Evolutionary conservation across 2,113 vertebrate species (phyloP).

Genomic region (Condylura cristata): DNA sequence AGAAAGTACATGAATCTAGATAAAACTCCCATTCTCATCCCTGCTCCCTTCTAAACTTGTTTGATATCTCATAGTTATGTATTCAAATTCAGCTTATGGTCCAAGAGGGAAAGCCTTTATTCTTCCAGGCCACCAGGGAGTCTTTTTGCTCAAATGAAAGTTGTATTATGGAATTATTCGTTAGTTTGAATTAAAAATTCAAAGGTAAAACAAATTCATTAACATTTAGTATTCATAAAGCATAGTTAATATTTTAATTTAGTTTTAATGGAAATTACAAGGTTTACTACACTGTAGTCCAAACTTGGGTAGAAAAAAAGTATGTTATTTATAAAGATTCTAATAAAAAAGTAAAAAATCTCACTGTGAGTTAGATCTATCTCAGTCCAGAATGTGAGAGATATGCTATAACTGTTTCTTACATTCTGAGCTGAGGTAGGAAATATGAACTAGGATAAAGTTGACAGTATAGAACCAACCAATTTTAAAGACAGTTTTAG

Average conservation of each 20-base stretch:
- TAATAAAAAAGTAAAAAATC: not conserved
- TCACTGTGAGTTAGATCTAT: not conserved
- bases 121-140: not conserved
- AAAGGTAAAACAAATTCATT: constrained; percentile 18
- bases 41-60: not conserved
- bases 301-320: not conserved
- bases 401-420: not conserved
- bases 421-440: no score
- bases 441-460: not conserved
- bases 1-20: not conserved
- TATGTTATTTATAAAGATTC: not conserved
- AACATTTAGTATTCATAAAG: not conserved
- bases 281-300: not conserved
- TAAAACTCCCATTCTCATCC: not conserved
- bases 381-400: not conserved
- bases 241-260: not conserved
- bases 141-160: not conserved
- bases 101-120: not conserved
- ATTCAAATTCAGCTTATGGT: not conserved
- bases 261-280: not conserved
- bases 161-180: not conserved
- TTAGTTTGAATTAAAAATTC: constrained; percentile 4
- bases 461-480: not conserved
- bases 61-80: not conserved
- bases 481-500: not conserved